Conservation (phyloP, 2,797 vertebrate species). For the Syngnathus rostellatus region DNA sequence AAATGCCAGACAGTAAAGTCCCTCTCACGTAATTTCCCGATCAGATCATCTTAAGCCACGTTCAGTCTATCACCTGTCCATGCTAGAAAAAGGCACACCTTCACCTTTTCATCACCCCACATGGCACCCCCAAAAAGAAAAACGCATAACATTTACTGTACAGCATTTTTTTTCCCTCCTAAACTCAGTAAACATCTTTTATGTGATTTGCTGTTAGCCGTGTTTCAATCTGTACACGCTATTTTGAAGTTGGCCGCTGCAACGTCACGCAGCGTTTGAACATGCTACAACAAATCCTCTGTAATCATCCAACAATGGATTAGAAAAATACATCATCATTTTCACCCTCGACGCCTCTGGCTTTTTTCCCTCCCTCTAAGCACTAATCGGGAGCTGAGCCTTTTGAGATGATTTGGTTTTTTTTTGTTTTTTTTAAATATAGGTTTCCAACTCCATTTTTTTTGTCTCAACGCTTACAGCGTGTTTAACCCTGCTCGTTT, state of each 20-base stretch:
- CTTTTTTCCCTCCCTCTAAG: constrained; percentile 12
- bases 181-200: constrained; percentile 23
- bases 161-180: constrained; percentile 7
- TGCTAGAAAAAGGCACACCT: constrained; percentile 84
- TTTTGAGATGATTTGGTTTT: constrained; percentile 36
- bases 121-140: constrained; percentile 10
- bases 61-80: constrained; percentile 62
- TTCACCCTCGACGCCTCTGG: constrained; percentile 4
- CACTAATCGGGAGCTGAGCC: constrained; percentile 37
- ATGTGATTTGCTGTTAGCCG: constrained; percentile 1
- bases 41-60: background rate
- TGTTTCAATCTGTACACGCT: constrained; percentile 5
- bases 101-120: constrained; percentile 42
- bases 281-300: constrained; percentile 48
- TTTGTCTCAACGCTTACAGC: constrained; percentile 45
- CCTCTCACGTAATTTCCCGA: constrained; percentile 17
- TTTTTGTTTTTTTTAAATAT: constrained; percentile 17
- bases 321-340: constrained; percentile 63
- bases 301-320: constrained; percentile 52
- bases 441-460: background rate
- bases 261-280: constrained; percentile 33
- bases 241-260: constrained; percentile 16
- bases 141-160: constrained; percentile 24
- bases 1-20: constrained; percentile 26
- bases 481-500: constrained; percentile 55